These are phyloP conservation scores for Amphipyra tragopoginis DNA, from an alignment of 2,888 invertebrate species.

Conservation along the genomic window DNA sequence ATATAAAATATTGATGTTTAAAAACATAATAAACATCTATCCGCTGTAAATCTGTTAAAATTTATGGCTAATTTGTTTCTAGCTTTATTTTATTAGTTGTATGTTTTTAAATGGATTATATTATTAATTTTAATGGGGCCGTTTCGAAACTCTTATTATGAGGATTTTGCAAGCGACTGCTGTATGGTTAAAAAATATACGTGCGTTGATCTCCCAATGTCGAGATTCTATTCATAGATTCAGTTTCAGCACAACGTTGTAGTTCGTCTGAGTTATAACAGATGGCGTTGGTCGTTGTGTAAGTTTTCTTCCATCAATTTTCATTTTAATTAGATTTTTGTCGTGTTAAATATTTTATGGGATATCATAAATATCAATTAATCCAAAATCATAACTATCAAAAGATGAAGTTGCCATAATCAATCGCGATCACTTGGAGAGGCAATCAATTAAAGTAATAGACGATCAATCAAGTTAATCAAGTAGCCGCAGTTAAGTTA, in stretches of 20 bases:
- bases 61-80: conserved; percentile 41
- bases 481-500: conserved; percentile 45
- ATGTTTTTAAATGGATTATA: conserved; percentile 37
- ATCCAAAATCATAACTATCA: conserved; percentile 26
- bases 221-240: conserved; percentile 50
- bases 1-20: conserved; percentile 30
- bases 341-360: background rate
- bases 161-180: conserved; percentile 24
- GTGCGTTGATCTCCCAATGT: conserved; percentile 43
- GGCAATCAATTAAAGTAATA: conserved; percentile 46
- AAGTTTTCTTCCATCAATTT: background rate
- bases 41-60: conserved; percentile 31
- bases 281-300: conserved; percentile 48
- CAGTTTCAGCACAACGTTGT: conserved; percentile 28
- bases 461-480: conserved; percentile 51
- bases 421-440: conserved; percentile 29
- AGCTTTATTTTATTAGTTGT: conserved; percentile 46
- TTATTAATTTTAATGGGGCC: conserved; percentile 25
- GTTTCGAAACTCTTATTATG: conserved; percentile 25
- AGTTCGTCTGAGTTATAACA: conserved; percentile 35
- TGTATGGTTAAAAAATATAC: conserved; percentile 19
- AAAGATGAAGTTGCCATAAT: conserved; percentile 31
- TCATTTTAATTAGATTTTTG: background rate
- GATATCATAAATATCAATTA: conserved; percentile 20
- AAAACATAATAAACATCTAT: conserved; percentile 33